Evolutionary conservation across 92 coral and sea anemone species (phyloP).

Genomic region (Anthopleura xanthogrammica): DNA sequence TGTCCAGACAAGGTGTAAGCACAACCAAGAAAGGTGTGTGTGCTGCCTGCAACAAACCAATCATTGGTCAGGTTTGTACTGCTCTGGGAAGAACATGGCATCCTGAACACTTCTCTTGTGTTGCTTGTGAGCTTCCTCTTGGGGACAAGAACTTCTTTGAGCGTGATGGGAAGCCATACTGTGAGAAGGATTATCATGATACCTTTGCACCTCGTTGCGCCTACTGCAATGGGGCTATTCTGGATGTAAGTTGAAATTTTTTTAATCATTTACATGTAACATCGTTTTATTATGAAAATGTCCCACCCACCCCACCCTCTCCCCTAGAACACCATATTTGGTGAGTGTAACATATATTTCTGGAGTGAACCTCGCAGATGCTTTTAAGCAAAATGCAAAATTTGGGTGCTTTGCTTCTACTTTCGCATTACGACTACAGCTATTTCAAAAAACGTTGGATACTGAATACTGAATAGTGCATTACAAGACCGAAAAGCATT

Average conservation of each 20-base stretch:
- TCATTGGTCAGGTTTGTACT: constrained; percentile 98
- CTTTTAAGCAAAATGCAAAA: too few species aligned
- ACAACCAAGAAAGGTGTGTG: constrained; percentile 96
- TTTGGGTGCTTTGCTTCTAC: too few species aligned
- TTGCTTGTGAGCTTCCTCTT: constrained; percentile 92
- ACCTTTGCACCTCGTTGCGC: constrained; percentile 98
- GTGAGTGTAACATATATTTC: too few species aligned
- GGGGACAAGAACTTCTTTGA: constrained; percentile 96
- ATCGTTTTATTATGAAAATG: too few species aligned
- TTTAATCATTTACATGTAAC: neutral
- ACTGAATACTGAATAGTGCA: too few species aligned
- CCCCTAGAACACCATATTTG: too few species aligned
- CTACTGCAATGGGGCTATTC: constrained; percentile 94
- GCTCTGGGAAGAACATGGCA: constrained; percentile 99
- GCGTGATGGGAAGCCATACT: constrained; percentile 95
- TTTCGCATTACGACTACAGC: too few species aligned
- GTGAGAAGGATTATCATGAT: constrained; percentile 97
- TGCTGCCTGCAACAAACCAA: constrained; percentile 94
- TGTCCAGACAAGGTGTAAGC: constrained; percentile 98
- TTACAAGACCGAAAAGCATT: too few species aligned
- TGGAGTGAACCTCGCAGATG: too few species aligned
- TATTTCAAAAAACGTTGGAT: too few species aligned
- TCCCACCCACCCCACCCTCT: too few species aligned
- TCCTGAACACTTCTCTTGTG: constrained; percentile 96
- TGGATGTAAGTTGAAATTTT: constrained; percentile 75